phyloP scores from a whole-genome alignment of 1,140 invertebrate species.

The Anastatus disparis region DNA sequence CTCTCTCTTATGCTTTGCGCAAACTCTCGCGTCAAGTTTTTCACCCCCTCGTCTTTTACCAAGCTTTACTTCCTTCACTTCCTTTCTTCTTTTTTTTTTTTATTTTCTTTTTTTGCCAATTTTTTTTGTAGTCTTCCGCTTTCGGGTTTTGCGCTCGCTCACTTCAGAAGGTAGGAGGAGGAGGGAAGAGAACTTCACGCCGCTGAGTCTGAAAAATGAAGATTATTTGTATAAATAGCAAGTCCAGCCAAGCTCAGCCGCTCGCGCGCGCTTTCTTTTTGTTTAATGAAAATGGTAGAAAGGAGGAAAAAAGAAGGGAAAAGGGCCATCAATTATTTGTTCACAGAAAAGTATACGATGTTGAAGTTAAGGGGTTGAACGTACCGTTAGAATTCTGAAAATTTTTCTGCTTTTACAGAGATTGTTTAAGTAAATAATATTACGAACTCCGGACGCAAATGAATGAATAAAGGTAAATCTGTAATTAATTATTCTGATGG shows the following conservation, averaged over 20 bases:
- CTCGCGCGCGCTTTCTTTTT: background rate
- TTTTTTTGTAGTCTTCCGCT: slow-evolving; percentile 38
- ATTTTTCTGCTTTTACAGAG: no score
- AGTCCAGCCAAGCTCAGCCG: background rate
- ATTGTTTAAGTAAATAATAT: no score
- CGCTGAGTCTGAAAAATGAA: slow-evolving; percentile 9
- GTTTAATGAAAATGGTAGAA: background rate
- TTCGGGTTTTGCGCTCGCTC: slow-evolving; percentile 44
- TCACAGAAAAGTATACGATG: background rate
- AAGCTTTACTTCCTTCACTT: slow-evolving; percentile 29
- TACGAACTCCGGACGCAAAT: no score
- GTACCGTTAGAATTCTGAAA: background rate
- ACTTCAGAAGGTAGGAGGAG: no score
- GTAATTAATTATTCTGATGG: no score
- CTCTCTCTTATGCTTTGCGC: no score
- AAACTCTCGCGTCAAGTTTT: no score
- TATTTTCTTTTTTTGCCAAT: slow-evolving; percentile 42
- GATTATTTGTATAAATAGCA: background rate
- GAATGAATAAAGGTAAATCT: no score
- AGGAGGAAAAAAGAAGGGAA: no score
- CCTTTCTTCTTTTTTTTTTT: slow-evolving; percentile 36
- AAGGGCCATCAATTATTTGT: background rate
- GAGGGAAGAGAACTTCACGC: background rate
- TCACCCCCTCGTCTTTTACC: background rate
- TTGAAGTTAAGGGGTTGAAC: background rate